A percentile compares a stretch with the other conserved stretches of the same genome.
These are phyloP conservation scores for Ceratotherium simum DNA, from an alignment of 2,113 vertebrate species.

Conservation along the genomic window DNA sequence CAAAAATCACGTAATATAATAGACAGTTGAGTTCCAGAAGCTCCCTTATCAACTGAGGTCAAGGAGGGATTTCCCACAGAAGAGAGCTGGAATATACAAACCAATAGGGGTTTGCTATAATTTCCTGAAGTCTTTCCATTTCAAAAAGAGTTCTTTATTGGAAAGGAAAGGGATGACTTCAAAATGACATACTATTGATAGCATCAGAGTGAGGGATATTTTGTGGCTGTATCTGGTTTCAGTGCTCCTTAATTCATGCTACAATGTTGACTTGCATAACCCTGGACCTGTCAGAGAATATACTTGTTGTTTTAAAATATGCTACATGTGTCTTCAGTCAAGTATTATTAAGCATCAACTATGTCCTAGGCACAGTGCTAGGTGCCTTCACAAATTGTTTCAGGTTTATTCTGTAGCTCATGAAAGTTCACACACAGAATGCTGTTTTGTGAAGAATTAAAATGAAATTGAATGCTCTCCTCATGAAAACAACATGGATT, in stretches of 20 bases:
- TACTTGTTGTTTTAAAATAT: conserved; percentile 1
- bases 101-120: neutral
- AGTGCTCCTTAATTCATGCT: neutral
- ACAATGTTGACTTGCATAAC: neutral
- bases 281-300: neutral
- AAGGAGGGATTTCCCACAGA: neutral
- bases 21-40: neutral
- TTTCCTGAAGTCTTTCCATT: neutral
- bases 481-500: neutral
- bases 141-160: neutral
- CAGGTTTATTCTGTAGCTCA: neutral
- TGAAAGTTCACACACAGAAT: neutral
- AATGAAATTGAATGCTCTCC: neutral
- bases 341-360: neutral
- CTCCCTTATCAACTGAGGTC: neutral
- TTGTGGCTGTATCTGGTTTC: neutral
- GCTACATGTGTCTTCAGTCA: neutral
- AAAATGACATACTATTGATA: neutral
- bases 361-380: neutral
- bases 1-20: neutral
- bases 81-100: neutral
- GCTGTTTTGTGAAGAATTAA: neutral
- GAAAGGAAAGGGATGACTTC: neutral
- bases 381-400: neutral
- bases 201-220: neutral